These are phyloP conservation scores for Zophobas morio DNA, from an alignment of 1,140 invertebrate genomes.

Conservation along the genomic window DNA sequence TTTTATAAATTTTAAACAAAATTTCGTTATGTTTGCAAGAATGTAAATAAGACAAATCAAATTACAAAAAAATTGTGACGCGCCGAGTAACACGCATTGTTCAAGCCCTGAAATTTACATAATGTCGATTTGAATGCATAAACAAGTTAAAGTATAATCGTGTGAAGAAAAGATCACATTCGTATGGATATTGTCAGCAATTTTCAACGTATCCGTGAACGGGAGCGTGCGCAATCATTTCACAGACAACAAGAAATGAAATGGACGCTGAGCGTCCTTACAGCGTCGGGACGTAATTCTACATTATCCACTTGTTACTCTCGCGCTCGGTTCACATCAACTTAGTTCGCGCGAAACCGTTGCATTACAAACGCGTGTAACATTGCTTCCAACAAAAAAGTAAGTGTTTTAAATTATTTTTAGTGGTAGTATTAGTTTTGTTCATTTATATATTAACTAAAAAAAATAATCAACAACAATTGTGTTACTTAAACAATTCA, in stretches of 20 bases:
- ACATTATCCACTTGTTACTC: conserved; percentile 15
- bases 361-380: neutral
- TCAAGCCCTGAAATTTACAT: conserved; percentile 3
- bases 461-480: too few relatives aligned
- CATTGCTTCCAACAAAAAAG: neutral
- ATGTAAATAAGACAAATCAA: too few relatives aligned
- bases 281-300: conserved; percentile 17
- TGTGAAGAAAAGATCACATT: conserved; percentile 24
- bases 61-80: too few relatives aligned
- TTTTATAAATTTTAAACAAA: too few relatives aligned
- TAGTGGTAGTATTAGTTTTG: too few relatives aligned
- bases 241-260: conserved; percentile 13
- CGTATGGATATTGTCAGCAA: conserved; percentile 16
- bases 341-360: neutral
- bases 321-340: neutral
- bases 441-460: too few relatives aligned
- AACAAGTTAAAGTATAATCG: conserved; percentile 16
- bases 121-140: conserved; percentile 15
- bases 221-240: conserved; percentile 19
- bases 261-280: conserved; percentile 25
- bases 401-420: neutral
- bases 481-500: too few relatives aligned
- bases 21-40: too few relatives aligned
- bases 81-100: neutral
- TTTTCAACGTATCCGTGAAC: conserved; percentile 14